Evolutionary conservation across 2,113 vertebrate species (phyloP).

Genomic region (Trogon surrucura): DNA sequence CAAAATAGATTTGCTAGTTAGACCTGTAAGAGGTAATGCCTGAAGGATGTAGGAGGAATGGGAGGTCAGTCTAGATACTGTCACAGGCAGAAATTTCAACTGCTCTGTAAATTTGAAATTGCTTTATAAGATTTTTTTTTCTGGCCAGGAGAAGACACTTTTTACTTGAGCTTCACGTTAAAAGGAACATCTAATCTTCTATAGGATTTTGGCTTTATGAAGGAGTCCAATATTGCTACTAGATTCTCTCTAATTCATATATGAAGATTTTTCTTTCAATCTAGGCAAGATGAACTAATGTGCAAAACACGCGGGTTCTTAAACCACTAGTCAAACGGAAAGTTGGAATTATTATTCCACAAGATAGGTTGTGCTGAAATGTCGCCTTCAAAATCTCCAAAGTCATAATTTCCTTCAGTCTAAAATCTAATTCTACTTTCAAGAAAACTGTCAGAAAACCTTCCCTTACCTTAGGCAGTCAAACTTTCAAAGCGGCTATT

Average conservation of each 20-base stretch:
- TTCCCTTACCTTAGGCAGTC: neutral
- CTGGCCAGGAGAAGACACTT: neutral
- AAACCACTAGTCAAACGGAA: neutral
- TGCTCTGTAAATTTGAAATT: neutral
- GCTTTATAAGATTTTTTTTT: neutral
- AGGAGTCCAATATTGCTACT: neutral
- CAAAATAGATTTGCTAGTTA: neutral
- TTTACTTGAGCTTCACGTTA: neutral
- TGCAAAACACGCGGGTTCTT: neutral
- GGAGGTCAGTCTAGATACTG: neutral
- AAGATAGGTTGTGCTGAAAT: neutral
- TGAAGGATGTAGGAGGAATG: neutral
- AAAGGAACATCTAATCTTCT: neutral
- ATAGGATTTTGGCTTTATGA: neutral
- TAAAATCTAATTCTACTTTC: neutral
- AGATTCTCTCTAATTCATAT: neutral
- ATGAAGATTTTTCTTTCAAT: neutral
- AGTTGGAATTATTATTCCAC: neutral
- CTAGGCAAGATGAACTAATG: neutral
- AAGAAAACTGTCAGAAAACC: neutral
- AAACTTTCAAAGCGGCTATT: neutral
- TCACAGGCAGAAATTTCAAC: neutral
- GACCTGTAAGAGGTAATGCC: neutral
- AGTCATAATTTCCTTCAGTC: neutral
- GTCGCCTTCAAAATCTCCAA: neutral